Evolutionary conservation across 2,113 vertebrate genomes (phyloP).

Genomic region (Carettochelys insculpta): DNA sequence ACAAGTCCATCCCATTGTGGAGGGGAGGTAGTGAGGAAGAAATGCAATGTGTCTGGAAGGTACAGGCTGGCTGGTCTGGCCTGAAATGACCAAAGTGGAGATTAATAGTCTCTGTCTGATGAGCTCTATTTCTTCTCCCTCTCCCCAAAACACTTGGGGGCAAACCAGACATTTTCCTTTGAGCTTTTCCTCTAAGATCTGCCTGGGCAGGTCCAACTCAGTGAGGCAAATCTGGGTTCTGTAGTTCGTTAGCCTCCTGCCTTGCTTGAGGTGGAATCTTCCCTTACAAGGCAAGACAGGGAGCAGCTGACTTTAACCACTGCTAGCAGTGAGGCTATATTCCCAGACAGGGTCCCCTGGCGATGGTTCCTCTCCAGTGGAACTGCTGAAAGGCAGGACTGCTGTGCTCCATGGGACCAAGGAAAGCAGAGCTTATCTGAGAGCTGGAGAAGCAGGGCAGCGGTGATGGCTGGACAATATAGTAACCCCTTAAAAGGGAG

Average conservation of each 20-base stretch:
- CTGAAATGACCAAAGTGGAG: neutral
- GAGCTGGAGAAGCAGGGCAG: neutral
- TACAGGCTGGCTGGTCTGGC: neutral
- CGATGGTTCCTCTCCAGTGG: neutral
- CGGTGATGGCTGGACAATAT: neutral
- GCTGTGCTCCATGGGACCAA: neutral
- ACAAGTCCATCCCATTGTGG: neutral
- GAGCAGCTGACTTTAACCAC: neutral
- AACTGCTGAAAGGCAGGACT: neutral
- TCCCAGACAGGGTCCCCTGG: neutral
- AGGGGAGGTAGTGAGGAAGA: neutral
- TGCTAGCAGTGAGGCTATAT: neutral
- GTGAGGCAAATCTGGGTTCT: neutral
- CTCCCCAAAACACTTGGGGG: neutral
- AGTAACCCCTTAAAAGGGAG: no score
- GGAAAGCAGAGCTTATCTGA: no score
- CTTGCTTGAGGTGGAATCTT: neutral
- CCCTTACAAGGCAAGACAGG: neutral
- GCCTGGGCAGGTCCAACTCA: neutral
- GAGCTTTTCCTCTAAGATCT: neutral
- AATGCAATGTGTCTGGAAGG: neutral
- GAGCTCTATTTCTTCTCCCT: neutral
- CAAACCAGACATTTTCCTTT: neutral
- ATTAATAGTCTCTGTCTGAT: neutral
- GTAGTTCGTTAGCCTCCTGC: neutral